Percentiles rank a stretch among this genome's conserved stretches.
phyloP scores from a whole-genome alignment of 2,797 vertebrate species.

The Hypotaenidia philippensis region DNA sequence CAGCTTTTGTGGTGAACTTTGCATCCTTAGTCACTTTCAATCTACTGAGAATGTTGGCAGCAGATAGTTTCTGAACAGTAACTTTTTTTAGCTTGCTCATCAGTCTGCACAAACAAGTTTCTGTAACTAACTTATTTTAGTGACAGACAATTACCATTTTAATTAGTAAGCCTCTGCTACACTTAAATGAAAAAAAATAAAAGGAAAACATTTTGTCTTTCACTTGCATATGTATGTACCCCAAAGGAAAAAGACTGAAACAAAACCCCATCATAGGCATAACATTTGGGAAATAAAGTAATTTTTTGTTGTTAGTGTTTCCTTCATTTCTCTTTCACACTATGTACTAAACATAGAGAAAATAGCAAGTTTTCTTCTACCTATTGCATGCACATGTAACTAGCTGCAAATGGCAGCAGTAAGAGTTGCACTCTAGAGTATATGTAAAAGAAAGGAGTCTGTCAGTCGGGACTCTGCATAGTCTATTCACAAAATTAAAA shows the following conservation, averaged over 20 bases:
- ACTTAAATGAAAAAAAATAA: not conserved
- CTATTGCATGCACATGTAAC: not conserved
- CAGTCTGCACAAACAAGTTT: not conserved
- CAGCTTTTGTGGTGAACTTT: not conserved
- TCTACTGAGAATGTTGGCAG: not conserved
- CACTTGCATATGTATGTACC: not conserved
- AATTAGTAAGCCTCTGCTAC: not conserved
- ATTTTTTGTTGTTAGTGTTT: not conserved
- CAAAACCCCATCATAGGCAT: not conserved
- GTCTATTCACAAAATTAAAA: not conserved
- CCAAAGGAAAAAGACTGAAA: not conserved
- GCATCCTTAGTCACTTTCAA: not conserved
- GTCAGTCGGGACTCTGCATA: not conserved
- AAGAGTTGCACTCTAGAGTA: not conserved
- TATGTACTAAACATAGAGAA: not conserved
- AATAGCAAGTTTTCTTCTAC: not conserved
- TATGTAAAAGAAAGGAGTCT: not conserved
- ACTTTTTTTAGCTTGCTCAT: constrained; percentile 6
- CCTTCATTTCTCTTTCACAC: not conserved
- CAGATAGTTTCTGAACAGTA: not conserved
- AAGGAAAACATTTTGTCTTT: not conserved
- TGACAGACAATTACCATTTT: not conserved
- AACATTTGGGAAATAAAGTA: not conserved
- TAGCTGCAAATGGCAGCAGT: not conserved
- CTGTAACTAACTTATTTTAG: constrained; percentile 17